These are phyloP conservation scores for Sphecodes monilicornis DNA, from an alignment of 2,888 invertebrate genomes.

Conservation along the genomic window DNA sequence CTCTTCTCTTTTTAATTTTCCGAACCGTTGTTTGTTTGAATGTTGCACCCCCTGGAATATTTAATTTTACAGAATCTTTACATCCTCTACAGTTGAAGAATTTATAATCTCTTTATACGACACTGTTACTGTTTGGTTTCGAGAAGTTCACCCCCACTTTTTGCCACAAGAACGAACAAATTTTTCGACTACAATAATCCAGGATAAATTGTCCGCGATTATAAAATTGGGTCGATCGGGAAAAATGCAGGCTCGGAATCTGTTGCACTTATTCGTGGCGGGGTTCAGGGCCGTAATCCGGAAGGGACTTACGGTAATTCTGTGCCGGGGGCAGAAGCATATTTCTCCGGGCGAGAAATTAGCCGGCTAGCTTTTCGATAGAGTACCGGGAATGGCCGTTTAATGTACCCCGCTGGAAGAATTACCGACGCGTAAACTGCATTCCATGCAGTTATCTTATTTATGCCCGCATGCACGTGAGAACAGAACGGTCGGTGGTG, in stretches of 20 bases:
- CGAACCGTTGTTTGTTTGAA: too few relatives aligned
- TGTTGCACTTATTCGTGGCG: neutral
- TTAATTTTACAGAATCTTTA: too few relatives aligned
- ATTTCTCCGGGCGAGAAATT: conserved; percentile 9
- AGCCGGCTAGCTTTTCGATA: conserved; percentile 5
- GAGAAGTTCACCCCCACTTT: too few relatives aligned
- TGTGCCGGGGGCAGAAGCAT: conserved; percentile 1
- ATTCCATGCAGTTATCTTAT: conserved; percentile 41
- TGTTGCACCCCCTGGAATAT: too few relatives aligned
- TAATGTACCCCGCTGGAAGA: conserved; percentile 1
- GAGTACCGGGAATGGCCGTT: conserved; percentile 2
- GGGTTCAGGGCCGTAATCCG: neutral
- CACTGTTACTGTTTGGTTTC: too few relatives aligned
- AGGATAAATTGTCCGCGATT: too few relatives aligned
- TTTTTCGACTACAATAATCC: too few relatives aligned
- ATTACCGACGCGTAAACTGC: conserved; percentile 39
- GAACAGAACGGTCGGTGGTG: neutral
- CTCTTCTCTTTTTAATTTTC: too few relatives aligned
- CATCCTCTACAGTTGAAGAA: too few relatives aligned
- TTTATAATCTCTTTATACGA: too few relatives aligned
- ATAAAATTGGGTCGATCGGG: neutral
- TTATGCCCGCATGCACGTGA: conserved; percentile 21
- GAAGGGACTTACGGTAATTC: neutral
- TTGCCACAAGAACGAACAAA: too few relatives aligned
- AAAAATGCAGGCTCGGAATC: neutral